Conservation (phyloP, 2,113 vertebrate genomes). For the Amphilophus citrinellus region DNA sequence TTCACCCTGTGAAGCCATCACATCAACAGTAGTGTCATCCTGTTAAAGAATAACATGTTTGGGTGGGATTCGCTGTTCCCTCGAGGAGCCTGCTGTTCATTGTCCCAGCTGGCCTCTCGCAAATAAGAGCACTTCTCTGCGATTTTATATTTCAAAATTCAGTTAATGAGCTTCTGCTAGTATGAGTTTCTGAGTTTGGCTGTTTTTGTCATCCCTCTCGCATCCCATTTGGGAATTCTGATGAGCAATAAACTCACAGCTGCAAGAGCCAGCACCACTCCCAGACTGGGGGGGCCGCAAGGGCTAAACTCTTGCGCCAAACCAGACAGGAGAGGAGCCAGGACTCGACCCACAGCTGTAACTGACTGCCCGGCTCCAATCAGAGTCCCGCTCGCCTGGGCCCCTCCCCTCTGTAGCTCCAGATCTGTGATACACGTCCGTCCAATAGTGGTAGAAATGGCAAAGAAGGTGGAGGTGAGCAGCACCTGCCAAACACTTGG, state of each 20-base stretch:
- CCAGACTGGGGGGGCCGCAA: conserved; percentile 90
- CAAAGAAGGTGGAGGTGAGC: conserved; percentile 88
- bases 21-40: neutral
- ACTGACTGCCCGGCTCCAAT: conserved; percentile 95
- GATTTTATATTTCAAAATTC: neutral
- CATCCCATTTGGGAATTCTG: conserved; percentile 78
- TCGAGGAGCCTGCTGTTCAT: conserved; percentile 10
- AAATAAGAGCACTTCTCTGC: conserved; percentile 46
- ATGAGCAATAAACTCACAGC: conserved; percentile 83
- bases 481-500: conserved; percentile 83
- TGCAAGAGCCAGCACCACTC: conserved; percentile 83
- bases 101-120: conserved; percentile 9
- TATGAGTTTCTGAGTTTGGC: conserved; percentile 41
- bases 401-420: conserved; percentile 86
- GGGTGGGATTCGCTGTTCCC: neutral
- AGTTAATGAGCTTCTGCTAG: neutral
- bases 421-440: conserved; percentile 92
- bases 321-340: conserved; percentile 91
- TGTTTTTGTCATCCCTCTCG: conserved; percentile 47
- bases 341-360: conserved; percentile 88
- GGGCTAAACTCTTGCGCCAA: conserved; percentile 93
- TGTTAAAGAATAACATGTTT: neutral
- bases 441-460: conserved; percentile 91
- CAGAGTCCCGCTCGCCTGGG: conserved; percentile 87
- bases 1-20: neutral